Percentiles rank a stretch among this genome's conserved stretches.
phyloP scores from a whole-genome alignment of 2,797 vertebrate species.

The Mus minutoides region DNA sequence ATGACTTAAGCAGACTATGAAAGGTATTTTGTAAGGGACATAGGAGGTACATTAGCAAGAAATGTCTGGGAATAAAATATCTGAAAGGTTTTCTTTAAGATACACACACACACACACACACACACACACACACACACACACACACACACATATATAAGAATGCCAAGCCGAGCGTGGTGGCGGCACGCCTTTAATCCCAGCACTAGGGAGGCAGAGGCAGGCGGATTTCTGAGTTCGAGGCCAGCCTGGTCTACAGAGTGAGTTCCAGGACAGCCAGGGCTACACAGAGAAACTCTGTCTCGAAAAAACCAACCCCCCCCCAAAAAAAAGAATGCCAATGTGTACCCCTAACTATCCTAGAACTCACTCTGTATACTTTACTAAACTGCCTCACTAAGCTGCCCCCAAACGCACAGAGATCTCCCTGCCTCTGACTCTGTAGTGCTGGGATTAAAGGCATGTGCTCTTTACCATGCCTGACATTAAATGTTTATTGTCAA shows the following conservation, averaged over 20 bases:
- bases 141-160: too few species aligned
- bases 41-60: background rate
- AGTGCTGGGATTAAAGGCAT: background rate
- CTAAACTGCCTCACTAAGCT: background rate
- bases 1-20: conserved; percentile 30
- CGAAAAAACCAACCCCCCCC: too few species aligned
- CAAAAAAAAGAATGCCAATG: background rate
- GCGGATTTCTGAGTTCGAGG: too few species aligned
- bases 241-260: too few species aligned
- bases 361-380: background rate
- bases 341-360: background rate
- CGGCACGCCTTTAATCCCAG: too few species aligned
- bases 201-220: too few species aligned
- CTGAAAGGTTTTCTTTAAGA: conserved; percentile 43
- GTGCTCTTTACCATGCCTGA: background rate
- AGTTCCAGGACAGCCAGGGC: too few species aligned
- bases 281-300: too few species aligned
- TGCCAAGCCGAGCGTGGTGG: too few species aligned
- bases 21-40: conserved; percentile 5
- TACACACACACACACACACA: too few species aligned
- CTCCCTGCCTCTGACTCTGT: background rate
- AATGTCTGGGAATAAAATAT: conserved; percentile 31
- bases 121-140: background rate
- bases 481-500: background rate
- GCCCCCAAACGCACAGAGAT: background rate